Evolutionary conservation across 2,888 invertebrate species (phyloP).

Genomic region (Drosophila acutilabella): DNA sequence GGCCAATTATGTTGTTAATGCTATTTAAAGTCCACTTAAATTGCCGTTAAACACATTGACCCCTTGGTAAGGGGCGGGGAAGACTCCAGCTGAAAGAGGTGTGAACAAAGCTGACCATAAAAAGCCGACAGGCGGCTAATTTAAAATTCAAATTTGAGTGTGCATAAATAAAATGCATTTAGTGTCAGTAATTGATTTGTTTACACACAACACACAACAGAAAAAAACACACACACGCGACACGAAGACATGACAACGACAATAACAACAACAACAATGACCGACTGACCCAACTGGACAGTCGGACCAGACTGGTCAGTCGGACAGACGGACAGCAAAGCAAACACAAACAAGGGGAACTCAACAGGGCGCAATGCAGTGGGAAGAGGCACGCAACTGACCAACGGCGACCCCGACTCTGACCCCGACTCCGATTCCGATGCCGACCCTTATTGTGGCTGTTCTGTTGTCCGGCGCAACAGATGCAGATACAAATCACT

Average conservation of each 20-base stretch:
- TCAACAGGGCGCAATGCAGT: slow-evolving; percentile 11
- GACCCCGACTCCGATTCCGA: slow-evolving; percentile 19
- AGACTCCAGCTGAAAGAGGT: slow-evolving; percentile 39
- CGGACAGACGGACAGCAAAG: slow-evolving; percentile 21
- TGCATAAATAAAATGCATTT: slow-evolving; percentile 66
- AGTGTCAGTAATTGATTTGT: slow-evolving; percentile 78
- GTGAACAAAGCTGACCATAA: slow-evolving; percentile 60
- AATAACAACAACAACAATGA: slow-evolving; percentile 20
- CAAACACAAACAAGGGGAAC: slow-evolving; percentile 30
- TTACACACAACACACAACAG: slow-evolving; percentile 46
- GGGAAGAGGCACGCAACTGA: slow-evolving; percentile 34
- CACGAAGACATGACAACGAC: slow-evolving; percentile 41
- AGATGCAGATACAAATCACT: slow-evolving; percentile 71
- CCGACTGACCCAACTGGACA: slow-evolving; percentile 65
- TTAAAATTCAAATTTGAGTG: slow-evolving; percentile 76
- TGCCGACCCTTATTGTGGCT: slow-evolving; percentile 6
- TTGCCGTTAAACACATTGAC: slow-evolving; percentile 66
- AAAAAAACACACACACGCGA: slow-evolving; percentile 59
- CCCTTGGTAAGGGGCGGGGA: slow-evolving; percentile 38
- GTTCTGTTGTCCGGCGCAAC: slow-evolving; percentile 71
- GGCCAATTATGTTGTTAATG: slow-evolving; percentile 42
- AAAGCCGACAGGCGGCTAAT: slow-evolving; percentile 52
- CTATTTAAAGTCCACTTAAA: slow-evolving; percentile 61
- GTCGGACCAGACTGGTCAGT: slow-evolving; percentile 57
- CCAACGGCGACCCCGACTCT: slow-evolving; percentile 41